Evolutionary conservation across 2,797 vertebrate genomes (phyloP).

Genomic region (Trachops cirrhosus): DNA sequence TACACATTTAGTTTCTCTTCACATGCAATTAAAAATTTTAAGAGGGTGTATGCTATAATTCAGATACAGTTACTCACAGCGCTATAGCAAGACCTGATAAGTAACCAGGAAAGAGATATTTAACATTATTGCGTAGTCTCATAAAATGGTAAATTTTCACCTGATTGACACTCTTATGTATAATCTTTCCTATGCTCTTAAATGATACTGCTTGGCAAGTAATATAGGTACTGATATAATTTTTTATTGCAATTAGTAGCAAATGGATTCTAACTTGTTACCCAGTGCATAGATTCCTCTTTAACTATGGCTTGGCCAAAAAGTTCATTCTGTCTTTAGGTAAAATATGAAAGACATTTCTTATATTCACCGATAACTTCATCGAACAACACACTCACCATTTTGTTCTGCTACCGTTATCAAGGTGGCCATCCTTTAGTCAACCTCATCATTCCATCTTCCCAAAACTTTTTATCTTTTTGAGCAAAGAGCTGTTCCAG

Average conservation of each 20-base stretch:
- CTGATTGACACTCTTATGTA: not conserved
- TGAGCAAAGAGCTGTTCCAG: too few relatives aligned
- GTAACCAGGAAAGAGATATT: slow-evolving; percentile 28
- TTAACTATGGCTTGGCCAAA: not conserved
- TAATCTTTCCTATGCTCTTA: slow-evolving; percentile 9
- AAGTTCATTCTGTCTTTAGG: not conserved
- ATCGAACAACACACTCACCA: too few relatives aligned
- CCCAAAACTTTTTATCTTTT: too few relatives aligned
- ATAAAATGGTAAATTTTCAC: slow-evolving; percentile 33
- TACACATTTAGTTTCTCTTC: not conserved
- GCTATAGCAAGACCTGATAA: not conserved
- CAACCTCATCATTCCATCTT: too few relatives aligned
- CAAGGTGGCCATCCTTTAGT: too few relatives aligned
- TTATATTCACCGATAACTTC: too few relatives aligned
- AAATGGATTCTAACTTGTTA: slow-evolving; percentile 42
- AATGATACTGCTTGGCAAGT: slow-evolving; percentile 13
- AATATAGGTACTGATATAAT: not conserved
- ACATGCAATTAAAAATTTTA: not conserved
- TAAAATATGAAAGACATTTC: too few relatives aligned
- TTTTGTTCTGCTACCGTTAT: too few relatives aligned
- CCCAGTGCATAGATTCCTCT: not conserved
- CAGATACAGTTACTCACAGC: slow-evolving; percentile 3
- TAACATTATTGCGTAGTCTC: slow-evolving; percentile 59
- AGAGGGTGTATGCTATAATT: not conserved
- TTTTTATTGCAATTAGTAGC: slow-evolving; percentile 1